These are phyloP conservation scores for Microcaecilia unicolor DNA, from an alignment of 2,797 vertebrate species.

Conservation along the genomic window DNA sequence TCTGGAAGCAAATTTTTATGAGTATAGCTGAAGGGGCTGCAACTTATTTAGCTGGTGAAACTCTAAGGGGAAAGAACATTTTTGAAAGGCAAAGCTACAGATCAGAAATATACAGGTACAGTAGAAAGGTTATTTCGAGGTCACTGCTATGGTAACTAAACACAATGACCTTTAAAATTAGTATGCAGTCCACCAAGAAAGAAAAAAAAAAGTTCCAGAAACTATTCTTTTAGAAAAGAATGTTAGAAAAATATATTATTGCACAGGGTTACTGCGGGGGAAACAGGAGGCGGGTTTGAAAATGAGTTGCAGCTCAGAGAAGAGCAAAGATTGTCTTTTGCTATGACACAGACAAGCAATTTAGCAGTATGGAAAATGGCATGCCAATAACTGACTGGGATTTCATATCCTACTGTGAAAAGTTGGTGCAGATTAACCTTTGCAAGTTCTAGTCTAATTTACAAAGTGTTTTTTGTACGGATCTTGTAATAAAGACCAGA, in stretches of 20 bases:
- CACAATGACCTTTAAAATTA: conserved; percentile 54
- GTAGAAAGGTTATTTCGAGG: conserved; percentile 54
- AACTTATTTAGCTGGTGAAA: conserved; percentile 65
- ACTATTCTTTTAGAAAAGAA: conserved; percentile 30
- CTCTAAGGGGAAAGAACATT: conserved; percentile 48
- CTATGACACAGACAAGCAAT: not conserved
- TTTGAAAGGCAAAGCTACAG: conserved; percentile 44
- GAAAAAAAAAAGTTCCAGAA: conserved; percentile 40
- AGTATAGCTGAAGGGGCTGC: conserved; percentile 68
- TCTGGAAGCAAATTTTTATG: conserved; percentile 75
- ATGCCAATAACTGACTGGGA: no score
- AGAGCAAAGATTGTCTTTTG: not conserved
- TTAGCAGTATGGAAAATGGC: no score
- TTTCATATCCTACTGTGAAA: no score
- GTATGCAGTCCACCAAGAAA: conserved; percentile 37
- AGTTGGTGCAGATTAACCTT: no score
- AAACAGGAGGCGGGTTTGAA: not conserved
- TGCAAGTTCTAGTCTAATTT: no score
- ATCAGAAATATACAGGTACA: conserved; percentile 57
- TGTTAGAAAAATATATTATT: conserved; percentile 14
- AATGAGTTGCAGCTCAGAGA: not conserved
- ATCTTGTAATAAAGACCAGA: no score
- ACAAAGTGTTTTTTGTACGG: no score
- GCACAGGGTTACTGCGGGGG: not conserved
- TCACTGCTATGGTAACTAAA: conserved; percentile 50